Percentiles rank a stretch among this genome's conserved stretches.
phyloP scores from a whole-genome alignment of 2,113 vertebrate species.

The Megaceryle maxima region DNA sequence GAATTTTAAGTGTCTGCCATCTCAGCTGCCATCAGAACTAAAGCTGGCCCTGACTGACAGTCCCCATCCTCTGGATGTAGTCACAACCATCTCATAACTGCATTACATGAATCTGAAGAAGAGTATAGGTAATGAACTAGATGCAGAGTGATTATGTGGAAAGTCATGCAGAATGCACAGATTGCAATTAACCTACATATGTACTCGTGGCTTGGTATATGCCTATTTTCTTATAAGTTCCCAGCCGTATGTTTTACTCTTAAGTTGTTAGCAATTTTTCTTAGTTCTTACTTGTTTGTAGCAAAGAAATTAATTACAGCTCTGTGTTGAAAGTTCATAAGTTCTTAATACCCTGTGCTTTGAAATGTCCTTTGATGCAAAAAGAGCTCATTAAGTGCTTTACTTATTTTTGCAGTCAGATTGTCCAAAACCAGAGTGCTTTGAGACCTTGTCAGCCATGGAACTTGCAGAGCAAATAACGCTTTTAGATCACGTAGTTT shows the following conservation, averaged over 20 bases:
- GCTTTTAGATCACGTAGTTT: slow-evolving; percentile 92
- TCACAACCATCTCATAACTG: neutral
- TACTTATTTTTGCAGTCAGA: slow-evolving; percentile 80
- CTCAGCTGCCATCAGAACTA: neutral
- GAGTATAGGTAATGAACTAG: neutral
- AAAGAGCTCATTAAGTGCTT: neutral
- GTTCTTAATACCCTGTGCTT: neutral
- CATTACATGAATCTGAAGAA: neutral
- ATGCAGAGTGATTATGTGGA: neutral
- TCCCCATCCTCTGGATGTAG: neutral
- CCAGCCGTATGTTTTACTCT: neutral
- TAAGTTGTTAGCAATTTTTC: neutral
- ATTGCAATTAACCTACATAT: neutral
- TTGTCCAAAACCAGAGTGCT: slow-evolving; percentile 86
- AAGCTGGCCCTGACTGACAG: neutral
- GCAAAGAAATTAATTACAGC: neutral
- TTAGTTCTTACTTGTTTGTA: neutral
- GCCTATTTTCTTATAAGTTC: neutral
- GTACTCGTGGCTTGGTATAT: neutral
- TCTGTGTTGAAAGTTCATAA: neutral
- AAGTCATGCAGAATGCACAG: neutral
- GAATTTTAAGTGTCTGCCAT: neutral
- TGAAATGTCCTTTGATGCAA: neutral
- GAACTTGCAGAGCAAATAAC: slow-evolving; percentile 98
- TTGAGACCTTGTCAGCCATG: slow-evolving; percentile 94